Percentiles rank a stretch among this genome's conserved stretches.
Conservation (phyloP, 2,888 invertebrate species). For the Seira sanloemensis region DNA sequence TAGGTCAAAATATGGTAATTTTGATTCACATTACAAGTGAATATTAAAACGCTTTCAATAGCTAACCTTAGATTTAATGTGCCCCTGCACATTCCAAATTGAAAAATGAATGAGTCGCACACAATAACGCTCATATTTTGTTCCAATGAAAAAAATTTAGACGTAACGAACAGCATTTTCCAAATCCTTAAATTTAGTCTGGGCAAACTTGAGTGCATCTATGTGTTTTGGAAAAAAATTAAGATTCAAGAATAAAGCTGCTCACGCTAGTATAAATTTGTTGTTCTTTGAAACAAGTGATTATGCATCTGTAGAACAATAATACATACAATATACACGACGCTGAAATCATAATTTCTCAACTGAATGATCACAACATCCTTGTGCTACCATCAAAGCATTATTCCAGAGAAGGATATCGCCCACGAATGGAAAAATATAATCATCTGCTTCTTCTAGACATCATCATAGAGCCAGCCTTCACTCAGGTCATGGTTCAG, state of each 20-base stretch:
- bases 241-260: too few relatives aligned
- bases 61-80: too few relatives aligned
- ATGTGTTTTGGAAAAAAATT: too few relatives aligned
- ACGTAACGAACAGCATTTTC: not conserved
- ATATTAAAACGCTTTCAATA: too few relatives aligned
- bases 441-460: not conserved
- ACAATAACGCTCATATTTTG: not conserved
- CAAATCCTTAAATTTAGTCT: not conserved
- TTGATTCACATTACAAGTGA: too few relatives aligned
- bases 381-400: not conserved
- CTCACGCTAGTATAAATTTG: too few relatives aligned
- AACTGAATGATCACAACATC: not conserved
- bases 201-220: not conserved
- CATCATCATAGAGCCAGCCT: not conserved
- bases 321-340: not conserved
- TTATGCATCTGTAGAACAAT: not conserved
- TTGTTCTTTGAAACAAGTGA: too few relatives aligned
- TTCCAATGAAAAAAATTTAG: not conserved
- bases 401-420: not conserved
- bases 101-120: too few relatives aligned
- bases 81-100: too few relatives aligned
- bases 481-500: constrained; percentile 38
- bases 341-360: not conserved
- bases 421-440: not conserved
- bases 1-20: too few relatives aligned